A percentile compares a stretch with the other conserved stretches of the same genome.
Conservation (phyloP, 1,140 invertebrate species). For the Onthophagus taurus region DNA sequence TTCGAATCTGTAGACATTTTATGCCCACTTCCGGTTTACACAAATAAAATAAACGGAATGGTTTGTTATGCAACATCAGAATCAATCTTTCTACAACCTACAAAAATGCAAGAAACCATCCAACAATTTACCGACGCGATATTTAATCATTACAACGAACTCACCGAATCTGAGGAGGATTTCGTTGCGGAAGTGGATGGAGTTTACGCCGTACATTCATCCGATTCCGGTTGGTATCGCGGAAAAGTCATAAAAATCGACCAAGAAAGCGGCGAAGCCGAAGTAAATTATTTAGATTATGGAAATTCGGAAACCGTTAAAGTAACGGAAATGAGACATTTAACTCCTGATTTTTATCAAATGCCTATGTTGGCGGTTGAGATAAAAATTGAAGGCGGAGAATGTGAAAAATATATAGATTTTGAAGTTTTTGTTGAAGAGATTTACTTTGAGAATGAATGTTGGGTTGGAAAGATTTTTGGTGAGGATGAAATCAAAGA, state of each 20-base stretch:
- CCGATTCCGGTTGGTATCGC: slow-evolving; percentile 59
- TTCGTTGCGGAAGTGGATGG: slow-evolving; percentile 35
- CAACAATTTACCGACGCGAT: slow-evolving; percentile 42
- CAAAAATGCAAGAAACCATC: slow-evolving; percentile 36
- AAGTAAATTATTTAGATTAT: slow-evolving; percentile 63
- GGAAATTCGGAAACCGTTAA: slow-evolving; percentile 58
- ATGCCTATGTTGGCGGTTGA: slow-evolving; percentile 23
- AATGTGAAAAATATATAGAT: slow-evolving; percentile 16
- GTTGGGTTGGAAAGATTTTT: slow-evolving; percentile 24
- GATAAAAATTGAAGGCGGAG: slow-evolving; percentile 15
- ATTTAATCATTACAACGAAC: slow-evolving; percentile 46
- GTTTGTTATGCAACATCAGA: slow-evolving; percentile 42
- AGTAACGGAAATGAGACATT: slow-evolving; percentile 20
- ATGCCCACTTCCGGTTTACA: slow-evolving; percentile 46
- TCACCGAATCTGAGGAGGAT: slow-evolving; percentile 35
- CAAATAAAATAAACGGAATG: slow-evolving; percentile 41
- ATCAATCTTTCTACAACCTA: slow-evolving; percentile 52
- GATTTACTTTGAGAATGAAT: slow-evolving; percentile 21
- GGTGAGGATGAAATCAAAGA: not conserved
- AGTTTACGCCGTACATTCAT: slow-evolving; percentile 50
- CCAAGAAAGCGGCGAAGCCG: slow-evolving; percentile 39
- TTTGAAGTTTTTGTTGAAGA: slow-evolving; percentile 20
- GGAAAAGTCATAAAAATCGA: slow-evolving; percentile 45
- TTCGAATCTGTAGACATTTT: slow-evolving; percentile 43
- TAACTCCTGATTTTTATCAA: slow-evolving; percentile 22